Evolutionary conservation across 2,888 invertebrate genomes (phyloP).

Genomic region (Caenorhabditis panamensis): DNA sequence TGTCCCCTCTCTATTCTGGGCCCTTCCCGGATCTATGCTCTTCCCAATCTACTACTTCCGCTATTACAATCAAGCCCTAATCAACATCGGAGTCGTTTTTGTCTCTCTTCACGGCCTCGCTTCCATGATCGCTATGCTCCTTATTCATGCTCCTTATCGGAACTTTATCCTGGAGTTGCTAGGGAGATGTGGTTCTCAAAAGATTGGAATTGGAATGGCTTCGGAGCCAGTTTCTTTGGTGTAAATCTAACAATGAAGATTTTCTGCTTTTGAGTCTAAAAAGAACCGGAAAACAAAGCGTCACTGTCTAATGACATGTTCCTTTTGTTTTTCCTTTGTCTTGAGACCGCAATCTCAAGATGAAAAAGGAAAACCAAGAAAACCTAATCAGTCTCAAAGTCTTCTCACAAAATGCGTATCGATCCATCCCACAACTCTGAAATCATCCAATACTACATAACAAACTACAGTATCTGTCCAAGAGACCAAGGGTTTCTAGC

Average conservation of each 20-base stretch:
- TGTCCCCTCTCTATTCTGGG: not conserved
- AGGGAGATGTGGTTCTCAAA: no score
- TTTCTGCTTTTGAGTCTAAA: no score
- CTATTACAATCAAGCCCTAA: constrained; percentile 1
- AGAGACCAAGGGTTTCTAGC: not conserved
- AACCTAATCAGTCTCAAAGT: no score
- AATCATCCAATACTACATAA: not conserved
- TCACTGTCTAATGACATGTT: no score
- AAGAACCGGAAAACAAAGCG: no score
- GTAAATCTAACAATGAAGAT: no score
- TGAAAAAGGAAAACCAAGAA: no score
- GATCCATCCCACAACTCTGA: not conserved
- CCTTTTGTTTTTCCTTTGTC: no score
- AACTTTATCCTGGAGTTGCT: not conserved
- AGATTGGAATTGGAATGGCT: no score
- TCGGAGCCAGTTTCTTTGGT: no score
- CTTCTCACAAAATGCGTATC: not conserved
- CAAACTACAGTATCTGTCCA: not conserved
- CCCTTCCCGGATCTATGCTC: not conserved
- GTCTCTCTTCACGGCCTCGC: not conserved
- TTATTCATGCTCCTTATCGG: not conserved
- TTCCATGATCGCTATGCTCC: not conserved
- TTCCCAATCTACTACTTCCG: not conserved
- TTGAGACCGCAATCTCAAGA: no score
- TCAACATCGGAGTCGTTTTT: not conserved